Evolutionary conservation across 2,113 vertebrate species (phyloP).

Genomic region (Paraplagusia blochii): DNA sequence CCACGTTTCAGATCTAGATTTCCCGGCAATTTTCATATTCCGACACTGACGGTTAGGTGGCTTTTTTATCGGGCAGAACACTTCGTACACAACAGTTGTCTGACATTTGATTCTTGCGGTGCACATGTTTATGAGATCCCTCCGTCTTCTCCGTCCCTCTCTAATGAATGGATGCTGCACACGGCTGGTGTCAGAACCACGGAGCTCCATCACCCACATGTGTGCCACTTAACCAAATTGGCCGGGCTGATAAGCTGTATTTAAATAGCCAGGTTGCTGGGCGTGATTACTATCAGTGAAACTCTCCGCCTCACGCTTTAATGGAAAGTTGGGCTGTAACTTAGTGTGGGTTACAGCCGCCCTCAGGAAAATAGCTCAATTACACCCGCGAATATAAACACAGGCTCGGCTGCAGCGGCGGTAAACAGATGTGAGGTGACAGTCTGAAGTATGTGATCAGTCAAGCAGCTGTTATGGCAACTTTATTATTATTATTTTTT

Average conservation of each 20-base stretch:
- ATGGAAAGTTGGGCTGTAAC: slow-evolving; percentile 65
- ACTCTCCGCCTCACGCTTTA: slow-evolving; percentile 50
- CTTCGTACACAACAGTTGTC: slow-evolving; percentile 12
- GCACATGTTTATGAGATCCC: slow-evolving; percentile 18
- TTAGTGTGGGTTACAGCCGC: slow-evolving; percentile 55
- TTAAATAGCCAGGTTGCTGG: slow-evolving; percentile 69
- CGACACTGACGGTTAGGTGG: slow-evolving; percentile 40
- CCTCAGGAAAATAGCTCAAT: slow-evolving; percentile 64
- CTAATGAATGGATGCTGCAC: slow-evolving; percentile 33
- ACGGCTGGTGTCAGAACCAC: slow-evolving; percentile 30
- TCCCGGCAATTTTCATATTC: slow-evolving; percentile 70
- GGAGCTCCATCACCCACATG: slow-evolving; percentile 60
- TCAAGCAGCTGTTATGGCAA: slow-evolving; percentile 54
- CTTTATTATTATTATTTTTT: too few relatives aligned
- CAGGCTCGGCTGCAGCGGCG: slow-evolving; percentile 37
- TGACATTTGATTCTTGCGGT: slow-evolving; percentile 25
- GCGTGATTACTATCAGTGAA: slow-evolving; percentile 57
- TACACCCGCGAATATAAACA: slow-evolving; percentile 60
- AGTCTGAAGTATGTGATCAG: slow-evolving; percentile 32
- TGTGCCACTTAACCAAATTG: slow-evolving; percentile 70
- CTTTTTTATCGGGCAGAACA: slow-evolving; percentile 34
- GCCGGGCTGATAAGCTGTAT: slow-evolving; percentile 63
- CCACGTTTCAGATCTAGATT: slow-evolving; percentile 72
- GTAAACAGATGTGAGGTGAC: slow-evolving; percentile 67
- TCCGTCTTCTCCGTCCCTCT: slow-evolving; percentile 35